Percentiles rank a stretch among this genome's conserved stretches.
These are phyloP conservation scores for Phylloscopus whistleri DNA, from an alignment of 2,113 vertebrate species.

Conservation along the genomic window DNA sequence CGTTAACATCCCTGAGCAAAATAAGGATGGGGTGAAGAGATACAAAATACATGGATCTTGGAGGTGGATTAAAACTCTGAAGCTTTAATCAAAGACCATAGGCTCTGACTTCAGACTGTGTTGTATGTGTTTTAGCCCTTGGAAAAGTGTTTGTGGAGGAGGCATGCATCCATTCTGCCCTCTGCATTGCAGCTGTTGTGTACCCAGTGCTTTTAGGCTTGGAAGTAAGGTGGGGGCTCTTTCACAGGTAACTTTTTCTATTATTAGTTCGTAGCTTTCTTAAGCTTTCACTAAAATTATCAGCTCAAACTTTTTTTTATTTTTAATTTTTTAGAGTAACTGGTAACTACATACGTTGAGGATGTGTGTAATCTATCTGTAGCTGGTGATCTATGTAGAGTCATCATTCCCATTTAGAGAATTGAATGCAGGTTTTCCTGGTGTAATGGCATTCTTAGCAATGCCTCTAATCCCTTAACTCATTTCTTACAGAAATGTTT, in stretches of 20 bases:
- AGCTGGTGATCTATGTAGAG: not conserved
- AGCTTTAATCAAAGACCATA: not conserved
- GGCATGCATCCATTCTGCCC: fast-evolving
- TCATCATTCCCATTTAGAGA: not conserved
- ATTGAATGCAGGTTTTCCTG: not conserved
- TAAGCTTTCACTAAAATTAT: not conserved
- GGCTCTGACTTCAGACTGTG: not conserved
- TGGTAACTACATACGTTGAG: fast-evolving
- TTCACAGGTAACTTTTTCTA: not conserved
- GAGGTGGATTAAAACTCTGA: not conserved
- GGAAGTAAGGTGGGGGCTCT: not conserved
- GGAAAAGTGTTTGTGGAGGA: fast-evolving
- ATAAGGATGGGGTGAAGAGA: not conserved
- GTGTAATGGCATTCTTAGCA: not conserved
- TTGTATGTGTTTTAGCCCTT: not conserved
- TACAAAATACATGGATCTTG: not conserved
- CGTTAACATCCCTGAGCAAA: not conserved
- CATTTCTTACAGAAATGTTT: not conserved
- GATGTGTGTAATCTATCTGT: fast-evolving
- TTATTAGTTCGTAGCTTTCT: not conserved
- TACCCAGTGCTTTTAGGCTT: not conserved
- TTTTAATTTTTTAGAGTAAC: not conserved
- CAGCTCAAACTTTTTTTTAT: not conserved
- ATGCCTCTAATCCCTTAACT: not conserved
- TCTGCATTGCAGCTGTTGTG: fast-evolving